Percentiles rank a stretch among this genome's conserved stretches.
Evolutionary conservation across 2,888 invertebrate species (phyloP).

Genomic region (Tetropium fuscum): DNA sequence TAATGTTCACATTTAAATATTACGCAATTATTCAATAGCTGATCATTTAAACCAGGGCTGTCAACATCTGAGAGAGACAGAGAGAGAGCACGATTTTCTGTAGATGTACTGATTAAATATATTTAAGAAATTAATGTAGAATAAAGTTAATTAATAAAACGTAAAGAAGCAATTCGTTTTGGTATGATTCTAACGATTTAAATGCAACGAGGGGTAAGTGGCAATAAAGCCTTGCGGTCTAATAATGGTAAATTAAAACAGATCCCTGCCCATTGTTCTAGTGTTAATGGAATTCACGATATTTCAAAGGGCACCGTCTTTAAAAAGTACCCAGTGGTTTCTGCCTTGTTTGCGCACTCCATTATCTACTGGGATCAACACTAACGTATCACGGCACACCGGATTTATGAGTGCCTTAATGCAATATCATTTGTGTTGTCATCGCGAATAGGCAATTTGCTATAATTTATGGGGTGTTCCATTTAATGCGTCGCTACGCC

Average conservation of each 20-base stretch:
- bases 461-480: conserved; percentile 54
- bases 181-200: not conserved
- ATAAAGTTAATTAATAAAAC: too few species aligned
- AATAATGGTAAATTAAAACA: conserved; percentile 6
- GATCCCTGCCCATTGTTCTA: conserved; percentile 19
- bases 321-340: conserved; percentile 13
- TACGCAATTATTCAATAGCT: too few species aligned
- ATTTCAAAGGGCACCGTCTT: conserved; percentile 23
- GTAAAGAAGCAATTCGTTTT: too few species aligned
- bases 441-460: conserved; percentile 51
- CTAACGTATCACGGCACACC: conserved; percentile 48
- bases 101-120: too few species aligned
- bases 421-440: conserved; percentile 52
- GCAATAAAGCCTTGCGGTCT: not conserved
- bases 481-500: conserved; percentile 36
- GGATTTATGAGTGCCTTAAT: conserved; percentile 53
- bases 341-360: conserved; percentile 19
- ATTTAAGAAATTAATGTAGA: too few species aligned
- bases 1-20: too few species aligned
- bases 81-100: too few species aligned
- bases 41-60: too few species aligned
- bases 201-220: not conserved
- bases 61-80: too few species aligned
- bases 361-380: conserved; percentile 37
- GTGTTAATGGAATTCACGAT: conserved; percentile 17